Conservation (phyloP, 1,140 invertebrate species). For the Zaprionus ornatus region DNA sequence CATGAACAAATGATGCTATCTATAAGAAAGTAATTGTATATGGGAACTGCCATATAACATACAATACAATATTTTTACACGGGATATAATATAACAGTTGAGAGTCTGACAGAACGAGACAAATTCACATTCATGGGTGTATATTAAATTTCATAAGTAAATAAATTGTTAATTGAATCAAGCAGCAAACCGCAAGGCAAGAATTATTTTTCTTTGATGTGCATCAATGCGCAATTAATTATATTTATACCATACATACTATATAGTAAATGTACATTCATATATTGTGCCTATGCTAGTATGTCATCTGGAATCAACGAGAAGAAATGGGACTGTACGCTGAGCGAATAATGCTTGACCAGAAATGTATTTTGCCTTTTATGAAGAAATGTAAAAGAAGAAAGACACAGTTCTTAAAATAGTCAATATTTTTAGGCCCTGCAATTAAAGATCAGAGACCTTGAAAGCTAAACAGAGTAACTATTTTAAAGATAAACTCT, state of each 20-base stretch:
- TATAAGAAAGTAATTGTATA: constrained; percentile 21
- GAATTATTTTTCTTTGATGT: constrained; percentile 36
- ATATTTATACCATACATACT: constrained; percentile 3
- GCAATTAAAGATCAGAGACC: neutral
- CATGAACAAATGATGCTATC: constrained; percentile 21
- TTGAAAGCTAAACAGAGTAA: neutral
- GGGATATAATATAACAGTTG: neutral
- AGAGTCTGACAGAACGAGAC: neutral
- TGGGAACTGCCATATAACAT: neutral
- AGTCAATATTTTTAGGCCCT: neutral
- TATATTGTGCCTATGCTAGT: neutral
- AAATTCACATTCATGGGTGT: neutral
- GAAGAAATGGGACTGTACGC: neutral
- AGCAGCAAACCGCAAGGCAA: constrained; percentile 25
- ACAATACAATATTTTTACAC: neutral
- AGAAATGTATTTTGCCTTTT: neutral
- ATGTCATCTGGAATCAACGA: neutral
- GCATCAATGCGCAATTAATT: constrained; percentile 23
- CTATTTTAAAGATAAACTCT: neutral
- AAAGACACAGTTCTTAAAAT: neutral
- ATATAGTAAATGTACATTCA: constrained; percentile 5
- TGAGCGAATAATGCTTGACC: neutral
- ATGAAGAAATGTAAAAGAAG: neutral
- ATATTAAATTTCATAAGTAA: constrained; percentile 36
- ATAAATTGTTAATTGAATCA: constrained; percentile 50